phyloP scores from a whole-genome alignment of 1,140 invertebrate species.

The Drosophila paulistorum region DNA sequence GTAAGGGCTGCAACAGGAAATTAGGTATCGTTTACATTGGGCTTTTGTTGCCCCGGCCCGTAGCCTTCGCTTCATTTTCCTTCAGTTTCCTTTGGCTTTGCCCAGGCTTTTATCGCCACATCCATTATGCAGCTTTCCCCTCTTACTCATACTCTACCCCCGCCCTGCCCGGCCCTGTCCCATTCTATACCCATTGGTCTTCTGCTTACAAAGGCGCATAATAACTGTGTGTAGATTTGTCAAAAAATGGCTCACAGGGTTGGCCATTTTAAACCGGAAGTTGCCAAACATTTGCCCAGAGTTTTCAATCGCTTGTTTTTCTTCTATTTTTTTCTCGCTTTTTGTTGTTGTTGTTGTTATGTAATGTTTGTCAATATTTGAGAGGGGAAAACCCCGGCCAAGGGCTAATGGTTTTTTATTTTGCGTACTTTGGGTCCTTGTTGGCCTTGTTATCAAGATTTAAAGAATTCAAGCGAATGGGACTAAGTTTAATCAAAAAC shows the following conservation, averaged over 20 bases:
- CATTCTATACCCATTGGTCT: neutral
- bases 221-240: conserved; percentile 66
- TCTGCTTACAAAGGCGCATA: conserved; percentile 52
- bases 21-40: conserved; percentile 76
- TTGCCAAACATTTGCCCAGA: conserved; percentile 68
- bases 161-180: neutral
- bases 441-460: neutral
- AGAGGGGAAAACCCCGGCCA: neutral
- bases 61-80: neutral
- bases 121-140: conserved; percentile 61
- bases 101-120: conserved; percentile 49
- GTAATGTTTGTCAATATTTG: conserved; percentile 38
- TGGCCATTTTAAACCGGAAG: conserved; percentile 78
- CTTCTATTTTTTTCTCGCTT: neutral
- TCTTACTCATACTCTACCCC: no score
- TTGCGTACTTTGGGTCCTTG: neutral
- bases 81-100: conserved; percentile 15
- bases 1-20: conserved; percentile 59
- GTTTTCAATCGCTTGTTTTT: conserved; percentile 27
- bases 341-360: conserved; percentile 12
- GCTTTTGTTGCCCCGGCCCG: conserved; percentile 33
- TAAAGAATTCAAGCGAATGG: neutral
- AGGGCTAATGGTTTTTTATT: conserved; percentile 30
- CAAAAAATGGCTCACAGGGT: conserved; percentile 68
- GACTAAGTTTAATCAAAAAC: neutral